These are phyloP conservation scores for Nycticryphes semicollaris DNA, from an alignment of 2,113 vertebrate genomes.

Conservation along the genomic window DNA sequence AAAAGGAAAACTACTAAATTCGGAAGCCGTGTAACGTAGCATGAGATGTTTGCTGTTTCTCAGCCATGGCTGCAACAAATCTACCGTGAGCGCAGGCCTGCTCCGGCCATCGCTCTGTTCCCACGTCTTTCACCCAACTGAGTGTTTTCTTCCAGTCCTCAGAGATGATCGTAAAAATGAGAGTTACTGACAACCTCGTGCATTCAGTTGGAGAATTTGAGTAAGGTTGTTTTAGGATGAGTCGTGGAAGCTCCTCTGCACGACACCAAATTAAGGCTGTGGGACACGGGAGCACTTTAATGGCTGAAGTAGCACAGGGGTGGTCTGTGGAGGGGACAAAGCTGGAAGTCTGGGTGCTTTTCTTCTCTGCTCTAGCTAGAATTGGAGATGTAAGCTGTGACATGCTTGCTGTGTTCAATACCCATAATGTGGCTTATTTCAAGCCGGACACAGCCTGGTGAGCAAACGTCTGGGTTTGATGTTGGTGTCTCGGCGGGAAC, in stretches of 20 bases:
- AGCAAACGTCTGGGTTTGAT: not conserved
- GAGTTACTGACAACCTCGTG: not conserved
- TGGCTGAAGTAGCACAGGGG: not conserved
- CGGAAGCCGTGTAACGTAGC: fast-evolving
- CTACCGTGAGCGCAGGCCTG: not conserved
- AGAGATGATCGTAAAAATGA: fast-evolving
- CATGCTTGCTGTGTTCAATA: not conserved
- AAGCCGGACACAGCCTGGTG: not conserved
- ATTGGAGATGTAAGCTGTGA: not conserved
- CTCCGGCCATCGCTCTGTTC: not conserved
- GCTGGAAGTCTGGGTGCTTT: not conserved
- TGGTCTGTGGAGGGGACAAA: not conserved
- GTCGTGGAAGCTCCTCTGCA: not conserved
- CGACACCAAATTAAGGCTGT: too few species aligned
- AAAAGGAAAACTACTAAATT: not conserved
- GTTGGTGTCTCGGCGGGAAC: not conserved
- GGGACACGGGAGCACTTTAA: not conserved
- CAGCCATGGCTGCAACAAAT: not conserved
- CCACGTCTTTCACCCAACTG: fast-evolving
- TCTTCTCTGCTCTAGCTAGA: not conserved
- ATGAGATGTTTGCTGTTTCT: not conserved
- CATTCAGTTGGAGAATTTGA: not conserved
- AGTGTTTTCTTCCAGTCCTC: not conserved
- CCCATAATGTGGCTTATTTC: not conserved
- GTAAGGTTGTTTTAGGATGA: fast-evolving